phyloP scores from a whole-genome alignment of 2,113 vertebrate genomes.

The Semnornis frantzii region DNA sequence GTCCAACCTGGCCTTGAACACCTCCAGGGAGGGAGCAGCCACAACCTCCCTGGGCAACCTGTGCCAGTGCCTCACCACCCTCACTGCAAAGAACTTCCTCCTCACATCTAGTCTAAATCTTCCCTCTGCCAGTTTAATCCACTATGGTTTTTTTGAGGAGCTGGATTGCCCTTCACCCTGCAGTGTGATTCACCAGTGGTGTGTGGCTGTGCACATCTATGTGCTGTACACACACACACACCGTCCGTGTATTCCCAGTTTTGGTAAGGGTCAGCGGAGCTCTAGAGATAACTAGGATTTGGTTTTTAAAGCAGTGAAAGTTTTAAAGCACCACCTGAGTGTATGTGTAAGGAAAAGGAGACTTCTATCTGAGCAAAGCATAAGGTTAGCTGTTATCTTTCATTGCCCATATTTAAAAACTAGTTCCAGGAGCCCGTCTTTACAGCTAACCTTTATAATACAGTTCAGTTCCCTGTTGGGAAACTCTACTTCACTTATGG shows the following conservation, averaged over 20 bases:
- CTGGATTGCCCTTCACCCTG: background rate
- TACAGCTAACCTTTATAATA: background rate
- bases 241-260: background rate
- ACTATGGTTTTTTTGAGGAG: background rate
- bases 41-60: no score
- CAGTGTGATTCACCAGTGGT: background rate
- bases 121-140: no score
- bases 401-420: slow-evolving; percentile 3
- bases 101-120: no score
- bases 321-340: background rate
- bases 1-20: no score
- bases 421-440: background rate
- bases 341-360: background rate
- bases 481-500: background rate
- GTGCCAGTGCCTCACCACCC: no score
- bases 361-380: background rate
- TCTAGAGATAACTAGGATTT: background rate
- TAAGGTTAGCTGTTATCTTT: slow-evolving; percentile 41
- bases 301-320: background rate
- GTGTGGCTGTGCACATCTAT: background rate
- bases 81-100: no score
- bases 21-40: no score
- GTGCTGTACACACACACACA: background rate
- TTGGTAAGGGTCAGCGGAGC: background rate
- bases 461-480: slow-evolving; percentile 5